Conservation (phyloP, 92 coral and sea anemone species). For the Palythoa heliodiscus region DNA sequence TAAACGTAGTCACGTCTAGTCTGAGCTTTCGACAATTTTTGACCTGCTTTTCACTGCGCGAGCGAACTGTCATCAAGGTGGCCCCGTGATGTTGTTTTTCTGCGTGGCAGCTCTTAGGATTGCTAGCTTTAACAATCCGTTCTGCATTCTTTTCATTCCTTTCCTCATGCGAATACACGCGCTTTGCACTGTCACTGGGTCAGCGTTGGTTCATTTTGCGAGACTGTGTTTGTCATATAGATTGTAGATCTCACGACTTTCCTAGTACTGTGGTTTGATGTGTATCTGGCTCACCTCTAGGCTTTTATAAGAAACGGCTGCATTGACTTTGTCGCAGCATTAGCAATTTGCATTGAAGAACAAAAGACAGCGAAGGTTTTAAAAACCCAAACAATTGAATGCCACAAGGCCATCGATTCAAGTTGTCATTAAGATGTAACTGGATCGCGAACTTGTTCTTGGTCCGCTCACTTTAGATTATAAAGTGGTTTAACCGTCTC, state of each 20-base stretch:
- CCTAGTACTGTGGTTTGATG: not conserved
- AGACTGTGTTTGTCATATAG: not conserved
- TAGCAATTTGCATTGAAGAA: constrained; percentile 42
- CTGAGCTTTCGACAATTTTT: not conserved
- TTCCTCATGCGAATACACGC: not conserved
- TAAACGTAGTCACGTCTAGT: not conserved
- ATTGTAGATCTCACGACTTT: not conserved
- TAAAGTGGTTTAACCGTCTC: constrained; percentile 19
- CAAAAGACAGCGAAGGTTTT: constrained; percentile 37
- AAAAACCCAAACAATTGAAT: constrained; percentile 37
- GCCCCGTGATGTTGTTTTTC: constrained; percentile 40
- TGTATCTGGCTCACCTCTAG: not conserved
- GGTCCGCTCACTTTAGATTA: not conserved
- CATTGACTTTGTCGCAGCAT: not conserved
- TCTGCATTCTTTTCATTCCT: constrained; percentile 32
- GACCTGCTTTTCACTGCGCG: constrained; percentile 10
- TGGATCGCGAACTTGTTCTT: not conserved
- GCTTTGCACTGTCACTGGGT: constrained; percentile 15
- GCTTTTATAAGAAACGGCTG: not conserved
- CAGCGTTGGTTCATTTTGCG: not conserved
- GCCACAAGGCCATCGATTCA: constrained; percentile 38
- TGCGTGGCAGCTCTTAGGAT: constrained; percentile 2
- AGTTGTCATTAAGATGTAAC: constrained; percentile 43
- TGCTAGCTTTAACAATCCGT: not conserved
- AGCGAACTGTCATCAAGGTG: constrained; percentile 38